Evolutionary conservation across 1,140 invertebrate genomes (phyloP), one percentile per base, ranked within the genome.

Genomic region (Potamilus streckersoni): DNA sequence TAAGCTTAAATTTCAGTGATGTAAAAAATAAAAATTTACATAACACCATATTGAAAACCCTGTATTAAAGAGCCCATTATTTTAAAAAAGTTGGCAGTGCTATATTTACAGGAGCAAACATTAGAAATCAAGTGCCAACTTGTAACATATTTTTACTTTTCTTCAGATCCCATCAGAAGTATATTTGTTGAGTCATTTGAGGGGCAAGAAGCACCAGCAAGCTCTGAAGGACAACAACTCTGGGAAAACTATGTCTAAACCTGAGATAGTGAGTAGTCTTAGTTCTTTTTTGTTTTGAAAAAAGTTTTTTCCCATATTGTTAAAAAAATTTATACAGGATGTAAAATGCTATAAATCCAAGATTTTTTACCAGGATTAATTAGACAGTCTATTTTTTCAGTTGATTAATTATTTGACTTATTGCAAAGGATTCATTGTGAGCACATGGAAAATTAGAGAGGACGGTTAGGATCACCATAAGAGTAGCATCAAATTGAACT

Each of bases 141-240:
- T 49, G 38, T 49, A 49, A 49, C 38, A 49, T 49, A 49, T 49
- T 73, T 27, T n/a, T 67, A 67, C 63, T 74, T 57, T 56, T 68
- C 79, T 87, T n/a, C 80, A 94, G 93, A 94, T 96, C 82, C 92
- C 92, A 69, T 95, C 94, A 55, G 95, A 96, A 90, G 94, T 96
- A 0, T 93, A 94, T 81, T 88, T 96, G 13, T 87, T 95, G 79
- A 95, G 94, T 86, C 95, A 96, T 87, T 85, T 96, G 49, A 91
- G 94, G 81, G 93, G 95, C 0, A 92, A 93, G 82, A 91, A 92
- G 58, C 95, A 96, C 86, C 92, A 94, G 73, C 94, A 95, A 84
- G 93, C 93, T 2, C 91, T 95, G 8, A 88, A 88, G 74, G 90
- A 91, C 65, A 89, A 91, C 38, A 89, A 93, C 79, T 91, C 92